Evolutionary conservation across 2,797 vertebrate genomes (phyloP).

Genomic region (Anisognathus igniventris): DNA sequence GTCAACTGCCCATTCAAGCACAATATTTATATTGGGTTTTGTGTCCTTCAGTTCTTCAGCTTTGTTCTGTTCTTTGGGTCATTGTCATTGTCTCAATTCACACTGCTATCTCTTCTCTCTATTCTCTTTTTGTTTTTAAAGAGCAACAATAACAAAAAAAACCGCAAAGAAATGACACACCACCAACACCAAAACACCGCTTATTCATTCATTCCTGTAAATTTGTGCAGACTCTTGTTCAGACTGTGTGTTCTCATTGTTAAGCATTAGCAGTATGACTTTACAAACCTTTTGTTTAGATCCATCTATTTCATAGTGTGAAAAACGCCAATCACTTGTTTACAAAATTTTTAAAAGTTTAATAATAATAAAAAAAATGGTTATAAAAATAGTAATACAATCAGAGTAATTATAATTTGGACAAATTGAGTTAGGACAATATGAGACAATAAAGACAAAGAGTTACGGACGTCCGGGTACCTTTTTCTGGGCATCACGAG

Average conservation of each 20-base stretch:
- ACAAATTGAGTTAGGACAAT: too few relatives aligned
- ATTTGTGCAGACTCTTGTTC: not conserved
- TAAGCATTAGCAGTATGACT: not conserved
- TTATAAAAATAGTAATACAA: too few relatives aligned
- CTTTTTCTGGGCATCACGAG: too few relatives aligned
- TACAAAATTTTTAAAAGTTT: too few relatives aligned
- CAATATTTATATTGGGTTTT: not conserved
- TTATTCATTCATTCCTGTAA: not conserved
- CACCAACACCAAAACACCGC: not conserved
- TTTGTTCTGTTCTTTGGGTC: not conserved
- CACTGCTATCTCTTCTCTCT: not conserved
- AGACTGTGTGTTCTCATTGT: not conserved
- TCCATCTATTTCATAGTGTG: not conserved
- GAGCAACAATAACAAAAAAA: not conserved
- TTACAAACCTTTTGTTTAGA: not conserved
- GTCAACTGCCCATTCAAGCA: not conserved
- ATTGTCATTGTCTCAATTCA: not conserved
- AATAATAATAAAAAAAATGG: too few relatives aligned
- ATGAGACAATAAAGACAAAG: too few relatives aligned
- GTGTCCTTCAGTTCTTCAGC: not conserved
- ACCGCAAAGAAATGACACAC: accelerated
- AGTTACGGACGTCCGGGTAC: too few relatives aligned
- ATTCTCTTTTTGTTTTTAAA: not conserved
- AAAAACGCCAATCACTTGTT: too few relatives aligned
- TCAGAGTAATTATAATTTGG: too few relatives aligned